Percentiles rank a stretch among this genome's conserved stretches.
Evolutionary conservation across 1,140 invertebrate species (phyloP).

Genomic region (Platorchestia sp.): DNA sequence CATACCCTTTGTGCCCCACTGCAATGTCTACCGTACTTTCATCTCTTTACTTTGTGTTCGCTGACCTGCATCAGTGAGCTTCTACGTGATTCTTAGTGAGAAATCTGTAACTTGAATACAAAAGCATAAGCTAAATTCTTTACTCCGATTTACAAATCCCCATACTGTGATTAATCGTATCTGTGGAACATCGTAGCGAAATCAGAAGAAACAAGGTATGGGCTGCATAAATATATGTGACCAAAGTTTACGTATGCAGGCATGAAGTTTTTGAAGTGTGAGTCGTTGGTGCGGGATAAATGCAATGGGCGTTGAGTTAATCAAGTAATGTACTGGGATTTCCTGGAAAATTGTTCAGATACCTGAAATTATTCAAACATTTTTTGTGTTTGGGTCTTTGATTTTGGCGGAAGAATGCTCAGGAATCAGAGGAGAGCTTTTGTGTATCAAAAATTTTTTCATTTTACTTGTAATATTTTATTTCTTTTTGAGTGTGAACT

Average conservation of each 20-base stretch:
- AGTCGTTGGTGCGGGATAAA: too few relatives aligned
- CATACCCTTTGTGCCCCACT: too few relatives aligned
- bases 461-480: too few relatives aligned
- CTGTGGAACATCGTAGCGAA: not conserved
- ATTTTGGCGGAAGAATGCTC: too few relatives aligned
- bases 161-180: not conserved
- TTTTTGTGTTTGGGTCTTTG: not conserved
- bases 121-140: too few relatives aligned
- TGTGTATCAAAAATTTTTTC: too few relatives aligned
- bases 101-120: not conserved
- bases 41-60: not conserved
- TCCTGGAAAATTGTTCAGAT: not conserved
- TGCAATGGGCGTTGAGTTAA: not conserved
- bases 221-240: too few relatives aligned
- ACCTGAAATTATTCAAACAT: not conserved
- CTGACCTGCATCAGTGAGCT: not conserved
- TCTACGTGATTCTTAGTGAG: not conserved
- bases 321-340: not conserved
- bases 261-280: too few relatives aligned
- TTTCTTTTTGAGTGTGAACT: too few relatives aligned
- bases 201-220: too few relatives aligned
- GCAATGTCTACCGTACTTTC: not conserved
- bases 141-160: not conserved
- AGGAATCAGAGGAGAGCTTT: too few relatives aligned
- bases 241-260: too few relatives aligned